These are phyloP conservation scores for Dasypogon diadema DNA, from an alignment of 2,888 invertebrate genomes.

Conservation along the genomic window DNA sequence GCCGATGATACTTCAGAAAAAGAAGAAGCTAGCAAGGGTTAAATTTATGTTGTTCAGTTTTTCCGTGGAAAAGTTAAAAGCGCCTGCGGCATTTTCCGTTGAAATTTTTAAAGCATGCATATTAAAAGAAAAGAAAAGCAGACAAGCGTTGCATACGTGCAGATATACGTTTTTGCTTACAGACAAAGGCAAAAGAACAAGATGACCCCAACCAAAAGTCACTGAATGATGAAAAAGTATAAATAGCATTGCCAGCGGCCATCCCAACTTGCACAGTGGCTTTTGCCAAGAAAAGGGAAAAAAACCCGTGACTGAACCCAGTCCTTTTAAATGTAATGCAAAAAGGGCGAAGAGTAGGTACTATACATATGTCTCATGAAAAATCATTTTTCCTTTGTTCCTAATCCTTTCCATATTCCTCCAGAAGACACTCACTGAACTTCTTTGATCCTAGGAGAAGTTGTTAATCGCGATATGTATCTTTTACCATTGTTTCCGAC, in stretches of 20 bases:
- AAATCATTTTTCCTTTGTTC: conserved; percentile 11
- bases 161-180: background rate
- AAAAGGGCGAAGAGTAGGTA: background rate
- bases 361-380: background rate
- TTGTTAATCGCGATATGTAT: conserved; percentile 24
- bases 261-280: background rate
- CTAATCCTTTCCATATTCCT: background rate
- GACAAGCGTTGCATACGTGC: background rate
- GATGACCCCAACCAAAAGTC: conserved; percentile 16
- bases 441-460: conserved; percentile 9
- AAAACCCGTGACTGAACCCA: background rate
- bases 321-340: background rate
- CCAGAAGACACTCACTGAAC: background rate
- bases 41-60: background rate
- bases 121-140: background rate
- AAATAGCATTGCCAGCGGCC: conserved; percentile 8
- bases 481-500: conserved; percentile 1
- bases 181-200: background rate
- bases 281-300: background rate
- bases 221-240: conserved; percentile 11
- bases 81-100: background rate
- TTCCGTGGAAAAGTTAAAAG: background rate
- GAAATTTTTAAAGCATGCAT: conserved; percentile 1
- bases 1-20: background rate
- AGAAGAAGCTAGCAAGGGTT: background rate